Percentiles rank a stretch among this genome's conserved stretches.
phyloP scores from a whole-genome alignment of 2,888 invertebrate genomes.

The Cyrtodaria siliqua region DNA sequence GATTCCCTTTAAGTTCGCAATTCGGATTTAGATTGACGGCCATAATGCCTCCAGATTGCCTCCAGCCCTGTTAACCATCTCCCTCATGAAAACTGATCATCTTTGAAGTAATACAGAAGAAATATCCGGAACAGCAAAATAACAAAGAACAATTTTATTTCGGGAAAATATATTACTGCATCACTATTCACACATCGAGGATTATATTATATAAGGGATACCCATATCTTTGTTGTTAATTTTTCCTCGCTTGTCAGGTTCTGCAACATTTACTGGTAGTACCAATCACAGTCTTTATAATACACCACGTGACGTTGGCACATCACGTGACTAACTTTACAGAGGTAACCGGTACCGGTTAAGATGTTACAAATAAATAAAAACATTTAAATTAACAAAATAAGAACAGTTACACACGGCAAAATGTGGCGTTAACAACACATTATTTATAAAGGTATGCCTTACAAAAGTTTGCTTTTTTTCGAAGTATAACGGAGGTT shows the following conservation, averaged over 20 bases:
- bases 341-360: slow-evolving; percentile 72
- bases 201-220: slow-evolving; percentile 66
- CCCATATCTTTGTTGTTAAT: slow-evolving; percentile 55
- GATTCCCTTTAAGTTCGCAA: no score
- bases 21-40: no score
- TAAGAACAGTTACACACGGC: slow-evolving; percentile 67
- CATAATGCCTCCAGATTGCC: no score
- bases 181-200: slow-evolving; percentile 64
- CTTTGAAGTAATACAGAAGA: no score
- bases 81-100: no score
- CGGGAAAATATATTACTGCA: slow-evolving; percentile 72
- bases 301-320: slow-evolving; percentile 49
- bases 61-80: no score
- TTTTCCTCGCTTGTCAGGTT: slow-evolving; percentile 50
- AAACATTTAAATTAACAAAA: slow-evolving; percentile 54
- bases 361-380: slow-evolving; percentile 61
- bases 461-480: slow-evolving; percentile 61
- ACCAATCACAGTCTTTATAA: slow-evolving; percentile 58
- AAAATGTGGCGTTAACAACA: slow-evolving; percentile 40
- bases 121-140: slow-evolving; percentile 29
- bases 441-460: slow-evolving; percentile 54
- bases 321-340: slow-evolving; percentile 49
- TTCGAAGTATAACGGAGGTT: neutral
- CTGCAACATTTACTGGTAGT: slow-evolving; percentile 57
- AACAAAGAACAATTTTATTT: slow-evolving; percentile 61